phyloP scores from a whole-genome alignment of 1,140 invertebrate genomes.

The Batillaria attramentaria region DNA sequence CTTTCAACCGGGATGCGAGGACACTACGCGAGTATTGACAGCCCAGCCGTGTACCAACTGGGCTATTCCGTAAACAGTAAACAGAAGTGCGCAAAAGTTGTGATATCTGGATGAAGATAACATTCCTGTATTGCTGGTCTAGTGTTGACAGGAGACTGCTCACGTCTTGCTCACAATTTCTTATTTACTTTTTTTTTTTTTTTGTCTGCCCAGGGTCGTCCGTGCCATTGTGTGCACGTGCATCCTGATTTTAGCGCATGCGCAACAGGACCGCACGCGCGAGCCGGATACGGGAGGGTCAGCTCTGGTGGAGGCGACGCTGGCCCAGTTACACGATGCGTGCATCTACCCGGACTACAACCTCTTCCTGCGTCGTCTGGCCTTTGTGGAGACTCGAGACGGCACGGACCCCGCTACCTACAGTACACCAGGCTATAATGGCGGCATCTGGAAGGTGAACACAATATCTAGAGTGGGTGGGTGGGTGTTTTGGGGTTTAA shows the following conservation, averaged over 20 bases:
- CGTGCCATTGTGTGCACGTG: not conserved
- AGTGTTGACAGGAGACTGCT: too few species aligned
- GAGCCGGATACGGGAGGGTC: constrained; percentile 35
- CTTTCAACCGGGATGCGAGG: too few species aligned
- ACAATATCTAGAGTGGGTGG: too few species aligned
- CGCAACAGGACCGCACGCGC: constrained; percentile 39
- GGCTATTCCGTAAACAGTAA: too few species aligned
- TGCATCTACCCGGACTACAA: constrained; percentile 53
- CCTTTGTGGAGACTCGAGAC: constrained; percentile 54
- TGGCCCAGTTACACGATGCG: constrained; percentile 40
- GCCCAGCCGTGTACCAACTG: too few species aligned
- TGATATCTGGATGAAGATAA: too few species aligned
- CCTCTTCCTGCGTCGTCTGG: constrained; percentile 50
- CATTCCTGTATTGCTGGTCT: too few species aligned
- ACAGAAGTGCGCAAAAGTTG: too few species aligned
- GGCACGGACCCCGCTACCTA: constrained; percentile 42
- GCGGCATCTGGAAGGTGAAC: constrained; percentile 62
- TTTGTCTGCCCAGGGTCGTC: not conserved
- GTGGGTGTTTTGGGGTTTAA: too few species aligned
- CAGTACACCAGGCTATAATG: constrained; percentile 41
- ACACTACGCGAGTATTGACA: too few species aligned
- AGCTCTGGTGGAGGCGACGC: constrained; percentile 48
- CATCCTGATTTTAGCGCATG: not conserved
- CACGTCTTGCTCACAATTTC: too few species aligned
- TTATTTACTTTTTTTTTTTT: not conserved